These are phyloP conservation scores for Mobula birostris DNA, from an alignment of 2,113 vertebrate species.

Conservation along the genomic window DNA sequence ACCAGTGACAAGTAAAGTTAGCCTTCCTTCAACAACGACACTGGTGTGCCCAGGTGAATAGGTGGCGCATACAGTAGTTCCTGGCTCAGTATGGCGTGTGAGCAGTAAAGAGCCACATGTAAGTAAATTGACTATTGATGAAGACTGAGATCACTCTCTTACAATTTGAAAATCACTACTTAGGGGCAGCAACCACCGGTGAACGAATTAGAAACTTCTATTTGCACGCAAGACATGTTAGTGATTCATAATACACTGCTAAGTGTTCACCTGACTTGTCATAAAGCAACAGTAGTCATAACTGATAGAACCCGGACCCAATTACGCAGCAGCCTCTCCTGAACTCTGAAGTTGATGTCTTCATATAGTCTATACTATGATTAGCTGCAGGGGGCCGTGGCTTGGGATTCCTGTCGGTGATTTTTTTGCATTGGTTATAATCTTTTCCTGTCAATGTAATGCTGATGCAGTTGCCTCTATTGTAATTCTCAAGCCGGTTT, in stretches of 20 bases:
- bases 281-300: neutral
- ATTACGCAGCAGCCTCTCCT: neutral
- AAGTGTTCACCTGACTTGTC: conserved; percentile 15
- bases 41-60: neutral
- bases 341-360: neutral
- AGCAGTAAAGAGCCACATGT: neutral
- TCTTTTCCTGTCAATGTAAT: neutral
- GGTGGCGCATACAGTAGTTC: neutral
- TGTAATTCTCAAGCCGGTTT: neutral
- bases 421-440: neutral
- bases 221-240: neutral
- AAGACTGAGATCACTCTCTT: neutral
- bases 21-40: neutral
- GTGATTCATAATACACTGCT: neutral
- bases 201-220: neutral
- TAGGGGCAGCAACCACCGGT: neutral
- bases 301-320: neutral
- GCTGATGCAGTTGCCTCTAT: neutral
- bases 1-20: neutral
- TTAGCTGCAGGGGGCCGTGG: neutral
- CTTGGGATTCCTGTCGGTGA: neutral
- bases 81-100: too few relatives aligned
- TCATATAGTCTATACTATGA: neutral
- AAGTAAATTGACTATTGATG: neutral
- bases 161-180: neutral